phyloP scores from a whole-genome alignment of 2,113 vertebrate genomes.

The Ptilonorhynchus violaceus region DNA sequence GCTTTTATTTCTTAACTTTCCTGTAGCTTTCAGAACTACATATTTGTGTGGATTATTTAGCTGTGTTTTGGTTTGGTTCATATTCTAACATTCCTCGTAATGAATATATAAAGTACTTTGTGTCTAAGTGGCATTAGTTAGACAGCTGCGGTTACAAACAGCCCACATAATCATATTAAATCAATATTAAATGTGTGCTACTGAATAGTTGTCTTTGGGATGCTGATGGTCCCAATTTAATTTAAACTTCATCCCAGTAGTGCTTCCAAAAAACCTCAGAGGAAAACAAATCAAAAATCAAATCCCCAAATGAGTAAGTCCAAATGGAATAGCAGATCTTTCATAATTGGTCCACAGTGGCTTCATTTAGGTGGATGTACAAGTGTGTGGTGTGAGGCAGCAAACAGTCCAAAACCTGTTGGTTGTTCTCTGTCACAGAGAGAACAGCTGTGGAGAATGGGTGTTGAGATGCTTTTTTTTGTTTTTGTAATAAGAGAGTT shows the following conservation, averaged over 20 bases:
- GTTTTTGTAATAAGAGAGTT: background rate
- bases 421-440: background rate
- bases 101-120: background rate
- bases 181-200: slow-evolving; percentile 38
- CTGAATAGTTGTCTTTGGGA: slow-evolving; percentile 28
- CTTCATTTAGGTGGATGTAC: background rate
- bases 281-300: slow-evolving; percentile 56
- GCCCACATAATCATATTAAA: slow-evolving; percentile 22
- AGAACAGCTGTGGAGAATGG: background rate
- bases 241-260: slow-evolving; percentile 34
- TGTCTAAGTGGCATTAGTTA: background rate
- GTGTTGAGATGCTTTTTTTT: background rate
- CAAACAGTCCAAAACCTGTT: background rate
- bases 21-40: background rate
- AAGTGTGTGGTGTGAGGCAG: background rate
- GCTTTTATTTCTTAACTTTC: background rate
- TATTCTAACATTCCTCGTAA: background rate
- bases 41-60: background rate
- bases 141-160: slow-evolving; percentile 15
- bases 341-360: slow-evolving; percentile 13
- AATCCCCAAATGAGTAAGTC: slow-evolving; percentile 15
- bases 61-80: background rate
- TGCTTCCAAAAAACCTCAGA: slow-evolving; percentile 34
- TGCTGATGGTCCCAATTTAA: slow-evolving; percentile 41
- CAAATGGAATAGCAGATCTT: slow-evolving; percentile 2